Evolutionary conservation across 2,888 invertebrate genomes (phyloP).

Genomic region (Vesta saturnalis): DNA sequence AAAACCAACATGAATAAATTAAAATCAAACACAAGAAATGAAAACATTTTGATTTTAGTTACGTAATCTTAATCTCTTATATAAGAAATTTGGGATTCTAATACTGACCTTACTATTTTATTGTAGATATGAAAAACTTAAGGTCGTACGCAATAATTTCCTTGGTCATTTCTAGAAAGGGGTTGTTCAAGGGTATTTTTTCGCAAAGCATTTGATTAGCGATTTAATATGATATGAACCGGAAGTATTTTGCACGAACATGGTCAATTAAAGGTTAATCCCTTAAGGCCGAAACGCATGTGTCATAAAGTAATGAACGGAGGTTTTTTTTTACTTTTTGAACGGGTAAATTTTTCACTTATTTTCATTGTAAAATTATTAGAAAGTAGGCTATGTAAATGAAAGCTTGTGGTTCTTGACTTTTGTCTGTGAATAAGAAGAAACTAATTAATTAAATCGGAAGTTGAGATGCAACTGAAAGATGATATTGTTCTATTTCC

Average conservation of each 20-base stretch:
- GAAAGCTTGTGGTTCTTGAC: background rate
- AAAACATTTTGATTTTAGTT: background rate
- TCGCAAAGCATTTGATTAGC: background rate
- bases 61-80: too few species aligned
- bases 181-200: background rate
- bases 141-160: too few species aligned
- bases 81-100: too few species aligned
- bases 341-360: conserved; percentile 1
- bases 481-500: background rate
- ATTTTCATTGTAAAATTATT: too few species aligned
- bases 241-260: background rate
- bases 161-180: background rate
- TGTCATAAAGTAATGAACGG: background rate
- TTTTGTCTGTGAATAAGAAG: too few species aligned
- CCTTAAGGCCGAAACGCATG: background rate
- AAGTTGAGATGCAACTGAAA: background rate
- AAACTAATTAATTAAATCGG: background rate
- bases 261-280: conserved; percentile 9
- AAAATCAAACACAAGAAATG: background rate
- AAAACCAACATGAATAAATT: background rate
- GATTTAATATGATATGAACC: background rate
- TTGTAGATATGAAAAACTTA: too few species aligned
- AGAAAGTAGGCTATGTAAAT: background rate
- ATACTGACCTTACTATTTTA: too few species aligned
- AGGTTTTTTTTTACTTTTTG: background rate